These are phyloP conservation scores for Aleiodes testaceus DNA, from an alignment of 2,888 invertebrate genomes.

Conservation along the genomic window DNA sequence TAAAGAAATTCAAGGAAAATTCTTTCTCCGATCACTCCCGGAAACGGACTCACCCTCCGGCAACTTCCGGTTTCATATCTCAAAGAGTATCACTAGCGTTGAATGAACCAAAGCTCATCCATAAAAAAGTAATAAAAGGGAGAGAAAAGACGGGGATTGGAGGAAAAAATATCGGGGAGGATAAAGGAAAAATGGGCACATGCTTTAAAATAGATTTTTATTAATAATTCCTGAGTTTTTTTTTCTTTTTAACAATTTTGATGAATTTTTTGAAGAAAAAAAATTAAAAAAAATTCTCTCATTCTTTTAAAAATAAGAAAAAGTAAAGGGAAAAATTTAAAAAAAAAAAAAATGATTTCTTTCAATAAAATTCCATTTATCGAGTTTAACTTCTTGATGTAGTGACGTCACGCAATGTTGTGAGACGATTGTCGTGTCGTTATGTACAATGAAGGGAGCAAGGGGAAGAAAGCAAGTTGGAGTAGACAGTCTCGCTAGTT, in stretches of 20 bases:
- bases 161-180: conserved; percentile 19
- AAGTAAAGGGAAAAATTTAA: too few species aligned
- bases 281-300: too few species aligned
- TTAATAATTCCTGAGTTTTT: too few species aligned
- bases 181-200: not conserved
- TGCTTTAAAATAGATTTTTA: too few species aligned
- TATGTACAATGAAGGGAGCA: not conserved
- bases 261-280: too few species aligned
- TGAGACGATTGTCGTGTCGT: conserved; percentile 22
- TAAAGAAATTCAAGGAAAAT: not conserved
- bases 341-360: not conserved
- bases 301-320: too few species aligned
- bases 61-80: conserved; percentile 28
- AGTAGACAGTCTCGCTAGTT: not conserved
- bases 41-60: conserved; percentile 25
- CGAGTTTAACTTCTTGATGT: conserved; percentile 29
- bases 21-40: conserved; percentile 8
- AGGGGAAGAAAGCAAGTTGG: not conserved
- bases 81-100: conserved; percentile 8
- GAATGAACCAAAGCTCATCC: not conserved
- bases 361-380: too few species aligned
- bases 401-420: conserved; percentile 33
- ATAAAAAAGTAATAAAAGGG: too few species aligned
- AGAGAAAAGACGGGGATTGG: not conserved
- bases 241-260: too few species aligned